Evolutionary conservation across 2,113 vertebrate genomes (phyloP).

Genomic region (Sylvilagus bachmani): DNA sequence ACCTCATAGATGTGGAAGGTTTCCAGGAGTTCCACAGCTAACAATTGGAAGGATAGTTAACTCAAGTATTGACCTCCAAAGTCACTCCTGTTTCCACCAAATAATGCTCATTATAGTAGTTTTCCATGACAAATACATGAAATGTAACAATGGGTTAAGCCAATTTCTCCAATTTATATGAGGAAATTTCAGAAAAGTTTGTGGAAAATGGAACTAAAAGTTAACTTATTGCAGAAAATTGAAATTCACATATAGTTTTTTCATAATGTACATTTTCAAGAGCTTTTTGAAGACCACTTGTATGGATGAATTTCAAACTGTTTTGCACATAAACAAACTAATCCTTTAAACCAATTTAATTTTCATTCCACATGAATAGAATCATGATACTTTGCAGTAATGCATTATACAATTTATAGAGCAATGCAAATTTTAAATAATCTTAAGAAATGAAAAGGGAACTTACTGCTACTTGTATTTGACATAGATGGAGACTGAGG

Average conservation of each 20-base stretch:
- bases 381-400: background rate
- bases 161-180: background rate
- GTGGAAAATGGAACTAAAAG: too few species aligned
- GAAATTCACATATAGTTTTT: too few species aligned
- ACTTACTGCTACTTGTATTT: background rate
- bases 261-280: too few species aligned
- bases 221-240: too few species aligned
- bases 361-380: background rate
- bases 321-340: too few species aligned
- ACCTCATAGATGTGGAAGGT: background rate
- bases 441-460: background rate
- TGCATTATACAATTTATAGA: background rate
- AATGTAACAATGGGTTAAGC: background rate
- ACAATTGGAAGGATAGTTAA: background rate
- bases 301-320: too few species aligned
- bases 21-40: background rate
- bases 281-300: too few species aligned
- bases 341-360: background rate
- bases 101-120: background rate
- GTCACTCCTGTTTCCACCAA: background rate
- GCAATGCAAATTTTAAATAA: conserved; percentile 4
- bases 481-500: background rate
- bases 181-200: too few species aligned
- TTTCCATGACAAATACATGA: conserved; percentile 8
- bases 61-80: background rate